Percentiles rank a stretch among this genome's conserved stretches.
These are phyloP conservation scores for Diplazon laetatorius DNA, from an alignment of 2,888 invertebrate genomes.

Conservation along the genomic window DNA sequence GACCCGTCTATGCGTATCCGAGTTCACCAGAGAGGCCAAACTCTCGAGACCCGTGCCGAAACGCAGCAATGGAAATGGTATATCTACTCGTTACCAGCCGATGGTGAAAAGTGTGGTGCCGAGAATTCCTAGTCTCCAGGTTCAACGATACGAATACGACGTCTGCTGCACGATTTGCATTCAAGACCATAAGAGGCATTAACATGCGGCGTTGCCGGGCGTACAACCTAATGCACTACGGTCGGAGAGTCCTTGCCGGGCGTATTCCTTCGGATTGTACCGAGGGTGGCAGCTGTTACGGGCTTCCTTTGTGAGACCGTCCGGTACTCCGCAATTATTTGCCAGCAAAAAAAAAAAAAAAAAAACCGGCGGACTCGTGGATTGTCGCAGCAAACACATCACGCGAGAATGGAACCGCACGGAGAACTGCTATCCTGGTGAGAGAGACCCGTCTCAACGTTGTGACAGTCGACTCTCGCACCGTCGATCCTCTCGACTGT, in stretches of 20 bases:
- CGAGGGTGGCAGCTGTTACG: conserved; percentile 59
- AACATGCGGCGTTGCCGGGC: conserved; percentile 48
- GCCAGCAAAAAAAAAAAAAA: conserved; percentile 56
- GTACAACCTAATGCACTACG: conserved; percentile 10
- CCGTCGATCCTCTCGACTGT: conserved; percentile 1
- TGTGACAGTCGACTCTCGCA: neutral
- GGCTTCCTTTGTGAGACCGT: conserved; percentile 69
- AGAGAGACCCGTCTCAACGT: neutral
- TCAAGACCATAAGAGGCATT: conserved; percentile 62
- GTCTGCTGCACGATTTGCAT: conserved; percentile 59
- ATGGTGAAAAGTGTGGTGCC: conserved; percentile 1
- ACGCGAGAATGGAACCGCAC: conserved; percentile 62
- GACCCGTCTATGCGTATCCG: neutral
- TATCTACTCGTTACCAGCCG: conserved; percentile 8
- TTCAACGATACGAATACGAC: conserved; percentile 24
- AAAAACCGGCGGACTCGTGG: conserved; percentile 1
- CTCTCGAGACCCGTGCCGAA: neutral
- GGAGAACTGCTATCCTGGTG: conserved; percentile 5
- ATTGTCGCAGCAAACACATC: conserved; percentile 41
- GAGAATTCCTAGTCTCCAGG: conserved; percentile 16
- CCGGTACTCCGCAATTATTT: conserved; percentile 70
- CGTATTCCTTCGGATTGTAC: conserved; percentile 18
- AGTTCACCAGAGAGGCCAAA: neutral
- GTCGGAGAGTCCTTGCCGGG: neutral
- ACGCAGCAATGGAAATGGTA: conserved; percentile 7